phyloP scores from a whole-genome alignment of 2,888 invertebrate species.

The Eulithis testata region DNA sequence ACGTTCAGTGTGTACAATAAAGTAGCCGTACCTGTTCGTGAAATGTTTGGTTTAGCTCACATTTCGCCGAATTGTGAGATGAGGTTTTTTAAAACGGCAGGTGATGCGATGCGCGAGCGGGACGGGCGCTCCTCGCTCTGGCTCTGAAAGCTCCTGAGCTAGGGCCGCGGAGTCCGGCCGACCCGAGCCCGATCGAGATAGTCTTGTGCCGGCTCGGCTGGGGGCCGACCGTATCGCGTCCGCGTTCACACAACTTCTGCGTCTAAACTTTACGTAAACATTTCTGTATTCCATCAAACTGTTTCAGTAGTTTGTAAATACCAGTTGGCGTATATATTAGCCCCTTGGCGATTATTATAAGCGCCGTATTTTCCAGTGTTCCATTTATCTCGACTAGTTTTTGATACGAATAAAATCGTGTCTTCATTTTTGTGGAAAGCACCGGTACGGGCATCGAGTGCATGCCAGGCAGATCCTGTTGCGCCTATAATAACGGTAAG shows the following conservation, averaged over 20 bases:
- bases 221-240: constrained; percentile 63
- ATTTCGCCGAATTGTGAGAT: constrained; percentile 76
- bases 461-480: constrained; percentile 74
- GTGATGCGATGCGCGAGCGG: constrained; percentile 74
- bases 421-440: constrained; percentile 75
- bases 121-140: constrained; percentile 59
- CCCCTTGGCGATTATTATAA: constrained; percentile 24
- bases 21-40: constrained; percentile 56
- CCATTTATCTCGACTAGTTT: constrained; percentile 50
- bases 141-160: constrained; percentile 67
- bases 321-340: constrained; percentile 43
- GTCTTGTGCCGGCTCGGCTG: constrained; percentile 73
- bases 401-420: constrained; percentile 57
- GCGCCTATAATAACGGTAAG: constrained; percentile 78
- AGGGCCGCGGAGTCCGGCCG: constrained; percentile 53
- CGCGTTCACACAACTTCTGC: constrained; percentile 52
- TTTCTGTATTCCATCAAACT: constrained; percentile 49
- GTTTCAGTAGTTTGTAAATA: constrained; percentile 49
- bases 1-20: constrained; percentile 40
- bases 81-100: constrained; percentile 74
- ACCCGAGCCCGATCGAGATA: constrained; percentile 47
- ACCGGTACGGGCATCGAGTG: constrained; percentile 61
- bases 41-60: constrained; percentile 70
- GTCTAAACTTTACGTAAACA: constrained; percentile 77
- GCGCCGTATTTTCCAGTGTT: constrained; percentile 47